These are phyloP conservation scores for Melozone crissalis DNA, from an alignment of 2,113 vertebrate genomes.

Conservation along the genomic window DNA sequence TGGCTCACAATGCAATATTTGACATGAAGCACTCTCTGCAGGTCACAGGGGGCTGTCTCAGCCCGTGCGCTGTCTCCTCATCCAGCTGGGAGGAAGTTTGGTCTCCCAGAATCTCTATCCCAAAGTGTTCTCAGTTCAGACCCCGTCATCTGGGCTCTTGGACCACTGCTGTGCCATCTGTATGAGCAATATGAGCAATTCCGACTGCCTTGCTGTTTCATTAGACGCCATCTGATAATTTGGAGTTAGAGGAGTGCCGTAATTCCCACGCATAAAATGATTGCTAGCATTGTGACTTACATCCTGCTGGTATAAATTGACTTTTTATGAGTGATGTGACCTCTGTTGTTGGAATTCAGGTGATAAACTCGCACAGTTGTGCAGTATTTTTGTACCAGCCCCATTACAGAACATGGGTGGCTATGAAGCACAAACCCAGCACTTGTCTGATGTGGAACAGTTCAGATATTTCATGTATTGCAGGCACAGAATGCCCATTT, in stretches of 20 bases:
- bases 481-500: not conserved
- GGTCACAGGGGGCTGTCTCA: not conserved
- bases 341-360: not conserved
- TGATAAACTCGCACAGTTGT: rapidly evolving
- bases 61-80: not conserved
- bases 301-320: not conserved
- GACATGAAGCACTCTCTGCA: not conserved
- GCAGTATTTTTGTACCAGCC: not conserved
- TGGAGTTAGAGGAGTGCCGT: not conserved
- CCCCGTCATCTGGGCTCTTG: not conserved
- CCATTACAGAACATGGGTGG: not conserved
- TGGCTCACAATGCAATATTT: not conserved
- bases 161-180: not conserved
- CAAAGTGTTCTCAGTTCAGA: not conserved
- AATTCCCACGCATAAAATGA: not conserved
- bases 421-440: not conserved
- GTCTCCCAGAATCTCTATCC: not conserved
- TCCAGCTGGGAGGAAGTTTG: not conserved
- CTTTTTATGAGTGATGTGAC: not conserved
- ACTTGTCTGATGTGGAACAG: not conserved
- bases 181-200: not conserved
- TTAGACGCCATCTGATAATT: not conserved
- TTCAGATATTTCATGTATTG: not conserved
- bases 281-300: not conserved
- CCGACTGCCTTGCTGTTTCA: not conserved